Conservation (phyloP, 2,113 vertebrate species). For the Oriolus oriolus region DNA sequence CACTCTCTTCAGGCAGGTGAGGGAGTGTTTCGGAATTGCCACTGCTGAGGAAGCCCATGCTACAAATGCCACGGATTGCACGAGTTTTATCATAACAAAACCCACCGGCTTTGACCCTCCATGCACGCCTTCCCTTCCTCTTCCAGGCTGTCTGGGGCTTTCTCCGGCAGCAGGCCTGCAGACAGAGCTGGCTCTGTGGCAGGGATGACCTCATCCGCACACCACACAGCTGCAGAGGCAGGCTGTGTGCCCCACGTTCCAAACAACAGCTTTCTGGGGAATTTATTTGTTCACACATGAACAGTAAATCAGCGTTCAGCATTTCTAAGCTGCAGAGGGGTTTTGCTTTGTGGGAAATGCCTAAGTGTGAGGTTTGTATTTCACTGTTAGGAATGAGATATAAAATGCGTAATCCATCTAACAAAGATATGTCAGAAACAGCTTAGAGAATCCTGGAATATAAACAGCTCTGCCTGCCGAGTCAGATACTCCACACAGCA, state of each 20-base stretch:
- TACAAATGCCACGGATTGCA: background rate
- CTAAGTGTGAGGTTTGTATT: conserved; percentile 16
- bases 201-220: conserved; percentile 36
- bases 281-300: conserved; percentile 47
- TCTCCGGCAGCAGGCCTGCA: background rate
- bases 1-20: background rate
- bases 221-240: conserved; percentile 35
- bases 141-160: conserved; percentile 19
- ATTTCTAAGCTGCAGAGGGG: background rate
- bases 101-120: background rate
- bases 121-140: background rate
- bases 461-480: background rate
- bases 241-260: background rate
- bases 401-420: conserved; percentile 18
- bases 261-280: conserved; percentile 12
- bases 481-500: background rate
- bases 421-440: conserved; percentile 1
- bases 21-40: background rate
- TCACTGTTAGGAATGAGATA: conserved; percentile 11
- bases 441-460: background rate
- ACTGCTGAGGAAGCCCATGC: background rate
- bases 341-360: conserved; percentile 47
- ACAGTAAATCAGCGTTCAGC: conserved; percentile 21
- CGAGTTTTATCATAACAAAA: background rate
- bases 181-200: conserved; percentile 44